A percentile compares a stretch with the other conserved stretches of the same genome.
Evolutionary conservation across 2,797 vertebrate genomes (phyloP).

Genomic region (Brachymystax lenok): DNA sequence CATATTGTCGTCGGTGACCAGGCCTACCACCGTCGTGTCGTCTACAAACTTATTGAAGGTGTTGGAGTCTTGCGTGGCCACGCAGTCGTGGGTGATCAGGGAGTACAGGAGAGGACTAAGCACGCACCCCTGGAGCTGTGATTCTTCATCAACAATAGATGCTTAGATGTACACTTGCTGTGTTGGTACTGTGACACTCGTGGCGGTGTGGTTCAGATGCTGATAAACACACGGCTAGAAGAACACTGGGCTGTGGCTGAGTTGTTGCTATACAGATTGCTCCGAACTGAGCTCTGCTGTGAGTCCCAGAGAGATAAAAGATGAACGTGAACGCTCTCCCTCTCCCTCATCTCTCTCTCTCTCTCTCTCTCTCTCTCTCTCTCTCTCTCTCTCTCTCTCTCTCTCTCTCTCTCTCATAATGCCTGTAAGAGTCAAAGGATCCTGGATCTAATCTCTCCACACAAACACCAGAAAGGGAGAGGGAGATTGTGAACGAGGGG

Average conservation of each 20-base stretch:
- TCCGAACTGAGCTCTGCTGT: background rate
- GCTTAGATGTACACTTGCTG: no score
- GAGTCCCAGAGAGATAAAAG: background rate
- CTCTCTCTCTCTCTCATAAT: background rate
- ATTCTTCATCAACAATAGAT: no score
- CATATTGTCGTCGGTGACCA: no score
- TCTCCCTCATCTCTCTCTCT: background rate
- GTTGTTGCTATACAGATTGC: background rate
- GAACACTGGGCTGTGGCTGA: background rate
- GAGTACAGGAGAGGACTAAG: no score
- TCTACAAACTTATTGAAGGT: no score
- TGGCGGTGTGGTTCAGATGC: no score
- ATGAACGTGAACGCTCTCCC: background rate
- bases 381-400: background rate
- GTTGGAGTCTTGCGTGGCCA: no score
- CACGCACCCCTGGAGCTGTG: no score
- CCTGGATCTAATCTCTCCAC: conserved; percentile 17
- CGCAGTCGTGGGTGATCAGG: no score
- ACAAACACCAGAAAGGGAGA: conserved; percentile 7
- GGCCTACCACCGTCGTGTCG: no score
- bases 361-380: no score
- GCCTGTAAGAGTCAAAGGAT: background rate
- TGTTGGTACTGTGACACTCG: no score
- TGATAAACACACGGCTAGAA: background rate
- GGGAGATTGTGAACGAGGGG: background rate